phyloP scores from a whole-genome alignment of 2,888 invertebrate genomes.

The Acleris literana region DNA sequence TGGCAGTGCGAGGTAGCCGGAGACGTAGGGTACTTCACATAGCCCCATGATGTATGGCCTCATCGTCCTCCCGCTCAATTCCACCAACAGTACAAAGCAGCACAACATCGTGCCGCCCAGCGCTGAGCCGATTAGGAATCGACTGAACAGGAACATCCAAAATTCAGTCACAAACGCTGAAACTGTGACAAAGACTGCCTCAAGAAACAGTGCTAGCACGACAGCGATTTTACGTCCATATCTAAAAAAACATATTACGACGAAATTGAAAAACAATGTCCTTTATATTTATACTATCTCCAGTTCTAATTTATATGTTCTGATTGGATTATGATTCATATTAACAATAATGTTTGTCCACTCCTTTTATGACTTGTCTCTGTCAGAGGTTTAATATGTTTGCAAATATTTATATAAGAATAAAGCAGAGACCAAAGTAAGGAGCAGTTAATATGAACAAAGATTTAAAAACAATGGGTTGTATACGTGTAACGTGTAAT shows the following conservation, averaged over 20 bases:
- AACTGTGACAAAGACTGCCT: conserved; percentile 79
- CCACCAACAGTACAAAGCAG: conserved; percentile 85
- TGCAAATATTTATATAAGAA: too few relatives aligned
- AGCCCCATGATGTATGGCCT: conserved; percentile 82
- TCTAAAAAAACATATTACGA: conserved; percentile 60
- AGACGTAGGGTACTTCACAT: conserved; percentile 80
- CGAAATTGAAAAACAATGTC: conserved; percentile 1
- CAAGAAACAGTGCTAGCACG: conserved; percentile 81
- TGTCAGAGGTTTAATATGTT: too few relatives aligned
- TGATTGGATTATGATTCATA: too few relatives aligned
- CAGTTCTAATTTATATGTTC: too few relatives aligned
- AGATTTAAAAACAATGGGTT: too few relatives aligned
- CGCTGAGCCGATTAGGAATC: conserved; percentile 84
- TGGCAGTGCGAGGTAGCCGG: conserved; percentile 82
- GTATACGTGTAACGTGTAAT: too few relatives aligned
- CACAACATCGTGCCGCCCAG: conserved; percentile 87
- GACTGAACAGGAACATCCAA: conserved; percentile 83
- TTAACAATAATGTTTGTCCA: too few relatives aligned
- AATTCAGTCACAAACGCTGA: conserved; percentile 83
- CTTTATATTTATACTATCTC: background rate
- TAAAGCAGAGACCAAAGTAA: too few relatives aligned
- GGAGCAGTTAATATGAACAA: too few relatives aligned
- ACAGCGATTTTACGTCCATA: conserved; percentile 86
- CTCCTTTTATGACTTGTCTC: too few relatives aligned
- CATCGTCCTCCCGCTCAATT: conserved; percentile 83